Base-by-base conservation (phyloP, 1,140 invertebrate species). In the Agrilus planipennis region DNA sequence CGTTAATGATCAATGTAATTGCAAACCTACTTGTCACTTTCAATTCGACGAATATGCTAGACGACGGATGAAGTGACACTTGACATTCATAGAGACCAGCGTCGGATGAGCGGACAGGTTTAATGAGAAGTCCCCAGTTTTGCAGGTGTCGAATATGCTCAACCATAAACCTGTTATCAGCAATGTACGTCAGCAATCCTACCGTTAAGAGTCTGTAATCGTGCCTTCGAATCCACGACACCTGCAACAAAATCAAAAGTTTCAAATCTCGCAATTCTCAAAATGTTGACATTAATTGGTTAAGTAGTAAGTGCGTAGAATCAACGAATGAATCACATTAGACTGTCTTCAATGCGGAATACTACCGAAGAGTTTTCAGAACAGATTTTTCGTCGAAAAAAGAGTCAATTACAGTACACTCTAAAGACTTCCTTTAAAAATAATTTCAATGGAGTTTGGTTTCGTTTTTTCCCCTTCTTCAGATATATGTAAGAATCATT, bases 11-110 rank as follows among this genome's bases (percentile, higher is more conserved):
- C 7, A 27, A 27, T 27, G 7, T 27, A 27, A 27, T 27, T 27
- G 12, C 23, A 12, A 27, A 27, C 12, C 7, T 70, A 86, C 83
- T 81, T 45, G 84, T 78, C 45, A 87, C 80, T 60, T 75, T 74
- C 46, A 87, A 69, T 50, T 75, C 72, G 39, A 85, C 64, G 61
- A 83, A 77, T 62, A 82, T 79, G 58, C 79, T 82, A 31, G 77
- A 74, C 38, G 82, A 80, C 37, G 83, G 83, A 62, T 86, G 79
- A 28, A 80, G 79, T 31, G 80, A 82, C 46, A 85, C 72, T 71
- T 85, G 82, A 60, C 82, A 86, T 61, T 85, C 81, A 54, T 85
- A 86, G 18, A 81, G 61, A n/a, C 81, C 82, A 5, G 72, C 75
- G 53, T 87, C 83, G 11, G 73, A 66, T 4, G 72, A 64, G 21